Conservation (phyloP, 2,797 vertebrate genomes). For the Catostomus latipinnis region DNA sequence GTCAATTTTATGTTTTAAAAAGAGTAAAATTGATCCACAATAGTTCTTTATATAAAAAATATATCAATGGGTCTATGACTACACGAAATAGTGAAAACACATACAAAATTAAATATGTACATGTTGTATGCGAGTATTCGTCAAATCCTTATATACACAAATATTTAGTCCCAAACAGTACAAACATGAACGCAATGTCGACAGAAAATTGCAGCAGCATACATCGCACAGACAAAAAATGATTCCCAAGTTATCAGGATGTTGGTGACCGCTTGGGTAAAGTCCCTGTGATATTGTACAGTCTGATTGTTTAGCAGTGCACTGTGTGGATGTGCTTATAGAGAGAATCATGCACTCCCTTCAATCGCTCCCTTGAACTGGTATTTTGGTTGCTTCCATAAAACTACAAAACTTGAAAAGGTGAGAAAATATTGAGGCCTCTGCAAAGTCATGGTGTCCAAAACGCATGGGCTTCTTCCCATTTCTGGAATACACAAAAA, state of each 20-base stretch:
- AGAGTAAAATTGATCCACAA: slow-evolving; percentile 65
- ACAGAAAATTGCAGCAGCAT: slow-evolving; percentile 39
- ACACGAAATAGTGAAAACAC: slow-evolving; percentile 76
- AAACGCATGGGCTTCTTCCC: slow-evolving; percentile 4
- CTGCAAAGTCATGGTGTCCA: slow-evolving; percentile 5
- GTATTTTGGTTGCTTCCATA: slow-evolving; percentile 39
- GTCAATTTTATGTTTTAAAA: slow-evolving; percentile 58
- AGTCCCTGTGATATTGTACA: slow-evolving; percentile 63
- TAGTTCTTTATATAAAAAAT: slow-evolving; percentile 83
- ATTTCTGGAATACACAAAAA: slow-evolving; percentile 26
- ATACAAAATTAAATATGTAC: slow-evolving; percentile 84
- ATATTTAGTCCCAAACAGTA: slow-evolving; percentile 56
- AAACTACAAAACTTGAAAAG: slow-evolving; percentile 37
- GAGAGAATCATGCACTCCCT: slow-evolving; percentile 50
- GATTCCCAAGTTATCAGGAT: slow-evolving; percentile 35
- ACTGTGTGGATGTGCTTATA: slow-evolving; percentile 56
- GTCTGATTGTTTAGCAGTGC: slow-evolving; percentile 56
- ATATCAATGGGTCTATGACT: slow-evolving; percentile 80
- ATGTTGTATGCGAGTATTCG: slow-evolving; percentile 76
- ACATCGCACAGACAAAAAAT: slow-evolving; percentile 5
- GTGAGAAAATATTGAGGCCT: slow-evolving; percentile 25
- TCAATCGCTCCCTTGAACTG: slow-evolving; percentile 24
- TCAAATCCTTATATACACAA: slow-evolving; percentile 78
- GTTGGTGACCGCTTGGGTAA: slow-evolving; percentile 31
- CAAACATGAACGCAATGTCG: slow-evolving; percentile 49